A percentile compares a stretch with the other conserved stretches of the same genome.
These are phyloP conservation scores for Erebia epiphron DNA, from an alignment of 2,888 invertebrate genomes.

Conservation along the genomic window DNA sequence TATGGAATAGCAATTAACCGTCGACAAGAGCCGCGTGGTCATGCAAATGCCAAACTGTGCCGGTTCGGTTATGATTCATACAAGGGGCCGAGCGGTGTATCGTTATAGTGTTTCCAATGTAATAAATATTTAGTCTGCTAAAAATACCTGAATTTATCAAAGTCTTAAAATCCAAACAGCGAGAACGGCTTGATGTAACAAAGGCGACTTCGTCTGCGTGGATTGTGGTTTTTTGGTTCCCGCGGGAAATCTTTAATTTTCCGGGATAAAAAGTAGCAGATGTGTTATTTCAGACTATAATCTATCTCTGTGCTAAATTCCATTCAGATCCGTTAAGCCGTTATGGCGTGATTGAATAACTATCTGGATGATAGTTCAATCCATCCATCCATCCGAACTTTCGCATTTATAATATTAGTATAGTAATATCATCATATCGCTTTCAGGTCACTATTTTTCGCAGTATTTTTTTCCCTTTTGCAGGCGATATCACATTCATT, in stretches of 20 bases:
- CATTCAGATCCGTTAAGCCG: too few relatives aligned
- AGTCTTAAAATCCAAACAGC: constrained; percentile 28
- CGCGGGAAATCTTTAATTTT: too few relatives aligned
- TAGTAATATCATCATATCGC: constrained; percentile 11
- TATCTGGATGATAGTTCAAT: too few relatives aligned
- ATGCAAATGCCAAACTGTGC: constrained; percentile 67
- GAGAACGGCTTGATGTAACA: constrained; percentile 43
- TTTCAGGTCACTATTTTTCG: neutral
- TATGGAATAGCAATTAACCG: constrained; percentile 70
- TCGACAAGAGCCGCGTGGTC: constrained; percentile 53
- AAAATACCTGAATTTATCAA: constrained; percentile 39
- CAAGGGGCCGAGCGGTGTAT: constrained; percentile 53
- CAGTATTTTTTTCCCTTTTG: neutral
- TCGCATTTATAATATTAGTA: neutral
- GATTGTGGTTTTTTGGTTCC: too few relatives aligned
- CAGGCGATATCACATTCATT: too few relatives aligned
- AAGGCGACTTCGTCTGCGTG: constrained; percentile 27
- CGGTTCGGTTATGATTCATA: constrained; percentile 68
- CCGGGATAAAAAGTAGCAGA: too few relatives aligned
- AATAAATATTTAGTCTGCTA: constrained; percentile 42
- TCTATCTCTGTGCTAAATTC: too few relatives aligned
- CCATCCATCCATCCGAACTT: too few relatives aligned
- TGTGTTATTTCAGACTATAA: too few relatives aligned
- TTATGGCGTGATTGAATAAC: too few relatives aligned
- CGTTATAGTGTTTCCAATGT: constrained; percentile 39